Conservation (phyloP, 1,140 invertebrate genomes). For the Pteromalus puparum region DNA sequence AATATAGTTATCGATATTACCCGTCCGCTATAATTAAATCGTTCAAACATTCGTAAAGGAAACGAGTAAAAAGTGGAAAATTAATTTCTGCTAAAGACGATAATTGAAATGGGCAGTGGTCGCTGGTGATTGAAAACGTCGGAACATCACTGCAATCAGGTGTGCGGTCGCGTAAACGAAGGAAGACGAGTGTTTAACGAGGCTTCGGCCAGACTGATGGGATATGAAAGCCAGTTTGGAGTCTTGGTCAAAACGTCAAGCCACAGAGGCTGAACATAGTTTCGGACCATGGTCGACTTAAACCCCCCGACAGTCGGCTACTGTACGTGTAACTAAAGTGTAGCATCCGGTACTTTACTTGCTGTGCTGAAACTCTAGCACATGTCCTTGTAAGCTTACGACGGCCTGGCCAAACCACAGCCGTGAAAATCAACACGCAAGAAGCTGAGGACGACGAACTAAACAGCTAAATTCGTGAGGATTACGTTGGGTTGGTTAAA, state of each 20-base stretch:
- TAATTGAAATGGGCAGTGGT: background rate
- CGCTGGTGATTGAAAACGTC: too few species aligned
- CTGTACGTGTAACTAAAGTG: slow-evolving; percentile 29
- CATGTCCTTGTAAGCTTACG: background rate
- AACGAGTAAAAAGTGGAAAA: background rate
- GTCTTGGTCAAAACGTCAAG: slow-evolving; percentile 21
- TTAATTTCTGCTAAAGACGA: background rate
- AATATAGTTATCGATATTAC: too few species aligned
- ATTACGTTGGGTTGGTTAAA: background rate
- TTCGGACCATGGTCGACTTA: background rate
- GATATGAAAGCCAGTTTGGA: background rate
- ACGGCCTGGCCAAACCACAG: background rate
- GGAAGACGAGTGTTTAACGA: background rate
- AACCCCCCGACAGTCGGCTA: background rate
- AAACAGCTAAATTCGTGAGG: slow-evolving; percentile 21
- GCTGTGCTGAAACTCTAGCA: background rate
- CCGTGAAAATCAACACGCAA: slow-evolving; percentile 34
- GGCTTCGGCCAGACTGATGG: background rate
- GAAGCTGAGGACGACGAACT: background rate
- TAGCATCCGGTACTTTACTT: slow-evolving; percentile 32
- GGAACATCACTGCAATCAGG: background rate
- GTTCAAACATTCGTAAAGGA: too few species aligned
- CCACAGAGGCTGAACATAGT: slow-evolving; percentile 29
- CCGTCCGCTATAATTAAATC: too few species aligned
- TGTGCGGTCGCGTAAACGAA: background rate